A percentile compares a stretch with the other conserved stretches of the same genome.
phyloP scores from a whole-genome alignment of 2,113 vertebrate genomes.

The Odocoileus virginianus region DNA sequence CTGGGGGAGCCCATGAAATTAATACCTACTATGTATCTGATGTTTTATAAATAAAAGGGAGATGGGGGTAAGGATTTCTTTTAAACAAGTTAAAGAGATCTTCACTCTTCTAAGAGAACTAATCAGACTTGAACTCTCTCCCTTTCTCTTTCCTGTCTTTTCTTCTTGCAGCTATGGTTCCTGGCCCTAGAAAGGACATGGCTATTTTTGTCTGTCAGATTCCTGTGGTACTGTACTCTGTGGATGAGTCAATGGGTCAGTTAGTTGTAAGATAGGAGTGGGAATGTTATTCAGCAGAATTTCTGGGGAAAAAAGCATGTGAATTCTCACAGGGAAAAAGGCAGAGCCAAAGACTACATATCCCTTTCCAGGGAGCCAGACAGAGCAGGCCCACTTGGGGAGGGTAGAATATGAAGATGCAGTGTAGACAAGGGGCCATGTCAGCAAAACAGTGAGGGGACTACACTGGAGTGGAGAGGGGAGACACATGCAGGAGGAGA shows the following conservation, averaged over 20 bases:
- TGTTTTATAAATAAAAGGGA: background rate
- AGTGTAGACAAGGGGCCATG: background rate
- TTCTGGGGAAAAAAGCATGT: background rate
- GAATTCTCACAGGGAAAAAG: background rate
- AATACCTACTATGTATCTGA: background rate
- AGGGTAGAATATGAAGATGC: background rate
- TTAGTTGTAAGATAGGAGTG: background rate
- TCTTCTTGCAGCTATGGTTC: background rate
- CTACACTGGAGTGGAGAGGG: background rate
- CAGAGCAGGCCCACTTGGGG: background rate
- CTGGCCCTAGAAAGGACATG: background rate
- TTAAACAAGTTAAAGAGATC: background rate
- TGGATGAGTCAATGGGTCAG: conserved; percentile 16
- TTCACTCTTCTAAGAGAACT: background rate
- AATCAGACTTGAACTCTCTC: background rate
- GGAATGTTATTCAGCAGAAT: background rate
- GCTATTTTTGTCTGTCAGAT: conserved; percentile 4
- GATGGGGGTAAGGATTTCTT: background rate
- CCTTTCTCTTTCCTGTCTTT: background rate
- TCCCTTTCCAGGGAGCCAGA: background rate
- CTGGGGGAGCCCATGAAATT: background rate
- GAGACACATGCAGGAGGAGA: background rate
- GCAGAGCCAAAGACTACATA: background rate
- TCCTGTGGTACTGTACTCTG: background rate
- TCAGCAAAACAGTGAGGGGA: background rate